Evolutionary conservation across 2,888 invertebrate species (phyloP), one percentile per base, ranked within the genome.

Genomic region (Lasioglossum morio): DNA sequence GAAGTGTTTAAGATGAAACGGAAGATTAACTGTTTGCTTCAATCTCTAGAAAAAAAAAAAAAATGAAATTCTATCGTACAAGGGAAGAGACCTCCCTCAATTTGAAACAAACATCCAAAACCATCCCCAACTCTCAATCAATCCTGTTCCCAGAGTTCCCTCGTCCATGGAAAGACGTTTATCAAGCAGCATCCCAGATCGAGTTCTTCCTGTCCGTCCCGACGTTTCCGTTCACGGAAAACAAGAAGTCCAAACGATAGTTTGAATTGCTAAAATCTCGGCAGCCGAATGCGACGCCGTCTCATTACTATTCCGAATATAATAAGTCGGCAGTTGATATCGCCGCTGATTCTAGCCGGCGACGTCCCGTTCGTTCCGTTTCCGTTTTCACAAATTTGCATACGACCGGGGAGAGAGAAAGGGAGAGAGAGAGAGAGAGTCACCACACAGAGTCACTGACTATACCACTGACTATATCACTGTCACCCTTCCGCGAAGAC

Each of bases 181-280:
- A 60, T 72, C 81, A n/a, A 72, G 43, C 70, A 60, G 72, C 70
- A 70, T 69, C 23, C 37, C 66, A 30, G 69, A 66, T 66, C 69
- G 23, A 23, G 30, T 34, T 10, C 53, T 34, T 10, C 53, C 53
- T 53, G 53, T 53, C 53, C 72, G 14, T 60, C 48, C 10, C 27
- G 23, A 19, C 34, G 57, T 5, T 48, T 43, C 63, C 60, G 57
- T 27, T 23, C n/a, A 46, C 43, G 30, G 81, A 81, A 88, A 83
- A 84, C 81, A 82, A 77, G 37, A 60, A 88, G 81, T 80, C 79
- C 77, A 81, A 88, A 88, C 77, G 91, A 87, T 88, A 91, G 89
- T 91, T 92, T 90, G 92, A 92, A 92, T 91, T 92, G 91, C 91
- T 92, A 92, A 91, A 88, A 82, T 69, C 86, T 73, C 70, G 66